Evolutionary conservation across 2,888 invertebrate species (phyloP), one percentile per base, ranked within the genome.

Genomic region (Drosophila paracracens): DNA sequence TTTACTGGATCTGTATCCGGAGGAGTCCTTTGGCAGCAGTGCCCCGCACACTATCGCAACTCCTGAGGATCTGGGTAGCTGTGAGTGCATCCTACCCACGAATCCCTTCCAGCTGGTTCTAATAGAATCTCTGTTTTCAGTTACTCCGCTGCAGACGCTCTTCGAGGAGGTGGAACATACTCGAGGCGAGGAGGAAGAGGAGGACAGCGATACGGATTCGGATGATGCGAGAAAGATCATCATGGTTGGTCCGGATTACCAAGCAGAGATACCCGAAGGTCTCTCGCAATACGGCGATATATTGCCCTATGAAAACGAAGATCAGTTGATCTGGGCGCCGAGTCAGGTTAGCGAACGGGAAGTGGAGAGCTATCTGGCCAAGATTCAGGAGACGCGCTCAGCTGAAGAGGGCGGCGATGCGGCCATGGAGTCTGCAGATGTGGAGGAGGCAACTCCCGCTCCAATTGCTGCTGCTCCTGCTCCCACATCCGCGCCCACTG

Each of bases 271-370:
- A 90, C 99, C 99, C 2, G 97, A 97, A 92, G 98, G 98, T 1
- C 94, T 99, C 25, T 97, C 97, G 89, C 96, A 96, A 90, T 99
- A 99, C 93, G 99, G 97, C 90, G 98, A 98, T 93, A 97, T 97
- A n/a, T 94, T 97, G 74, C 98, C 98, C 0, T 98, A 98, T 92
- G 98, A 98, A 94, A 98, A 98, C 94, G 98, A 98, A 92, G 99
- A 99, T 91, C 97, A 98, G 93, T 94, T 98, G 61, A 94, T 99
- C 13, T 99, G 99, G 99, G 97, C 98, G 92, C 98, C 99, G 0
- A 95, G 95, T 81, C 95, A 95, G 76, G 94, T 98, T 64, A 95
- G 95, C 40, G 96, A 96, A 90, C 94, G 94, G 51, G 94, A 95
- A 70, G 96, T 97, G 27, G 98, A 98, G 91, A 96, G 96, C 52